Base-by-base conservation (phyloP, 1,140 invertebrate species). In the Drosophila yakuba region DNA sequence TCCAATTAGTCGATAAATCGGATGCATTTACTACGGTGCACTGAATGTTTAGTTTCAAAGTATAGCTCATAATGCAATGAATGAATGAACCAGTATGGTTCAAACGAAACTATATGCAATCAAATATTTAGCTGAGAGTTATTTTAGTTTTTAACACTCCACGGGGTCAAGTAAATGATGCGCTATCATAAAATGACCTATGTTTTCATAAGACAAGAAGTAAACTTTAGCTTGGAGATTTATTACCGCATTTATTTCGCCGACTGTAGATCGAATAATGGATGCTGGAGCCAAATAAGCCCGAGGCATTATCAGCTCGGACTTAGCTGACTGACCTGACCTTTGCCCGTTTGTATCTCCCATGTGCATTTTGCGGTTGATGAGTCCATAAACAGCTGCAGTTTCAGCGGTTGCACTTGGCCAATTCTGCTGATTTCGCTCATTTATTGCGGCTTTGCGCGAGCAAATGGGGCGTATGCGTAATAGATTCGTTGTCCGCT, bases 401-500 rank as follows among this genome's bases (percentile, higher is more conserved):
- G 15, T 44, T 57, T 57, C 39, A 25, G 28, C 41, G 28, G 11
- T 45, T 43, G 28, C 25, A 32, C 25, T 54, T 20, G 51, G 51
- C 41, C 25, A 45, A 38, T 38, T 17, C 56, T 10, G 15, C 41
- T 58, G 25, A 58, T 20, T 32, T 12, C 28, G 25, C 15, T 45
- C 56, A 45, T 58, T 58, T 58, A 58, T 58, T 43, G 20, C 56
- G 56, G 51, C 35, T 38, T 45, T 47, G 25, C 41, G 2, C 32
- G 56, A 11, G 41, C 25, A 20, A 58, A 58, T 58, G 56, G 43
- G 28, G 41, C 56, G 43, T 45, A 47, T 47, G 56, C 25, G 11
- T 58, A 58, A 58, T 58, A 58, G 43, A 58, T 58, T 58, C 17
- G 56, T 58, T 58, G 15, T 47, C 28, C 28, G 41, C 41, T 35